These are phyloP conservation scores for Agrotis exclamationis DNA, from an alignment of 2,888 invertebrate genomes.

Conservation along the genomic window DNA sequence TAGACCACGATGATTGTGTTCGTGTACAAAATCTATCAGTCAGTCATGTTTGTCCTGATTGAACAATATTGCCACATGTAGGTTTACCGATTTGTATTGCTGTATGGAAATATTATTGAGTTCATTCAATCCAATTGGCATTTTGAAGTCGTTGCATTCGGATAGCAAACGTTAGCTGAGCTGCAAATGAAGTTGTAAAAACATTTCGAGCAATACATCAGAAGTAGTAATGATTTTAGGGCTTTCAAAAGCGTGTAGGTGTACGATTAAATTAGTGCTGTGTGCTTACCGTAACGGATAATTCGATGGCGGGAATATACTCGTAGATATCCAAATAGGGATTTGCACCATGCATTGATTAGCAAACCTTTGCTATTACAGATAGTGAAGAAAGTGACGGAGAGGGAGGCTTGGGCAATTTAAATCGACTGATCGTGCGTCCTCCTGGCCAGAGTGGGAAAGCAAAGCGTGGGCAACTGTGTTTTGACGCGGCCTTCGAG, in stretches of 20 bases:
- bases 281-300: neutral
- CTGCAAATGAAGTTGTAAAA: slow-evolving; percentile 20
- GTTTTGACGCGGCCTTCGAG: slow-evolving; percentile 99
- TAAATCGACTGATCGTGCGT: slow-evolving; percentile 96
- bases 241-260: slow-evolving; percentile 46
- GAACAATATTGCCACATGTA: slow-evolving; percentile 39
- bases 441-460: slow-evolving; percentile 98
- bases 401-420: slow-evolving; percentile 98
- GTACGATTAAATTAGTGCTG: slow-evolving; percentile 8
- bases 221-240: slow-evolving; percentile 46
- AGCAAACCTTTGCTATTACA: slow-evolving; percentile 72
- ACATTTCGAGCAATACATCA: slow-evolving; percentile 6
- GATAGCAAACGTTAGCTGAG: slow-evolving; percentile 14
- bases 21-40: slow-evolving; percentile 37
- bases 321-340: neutral
- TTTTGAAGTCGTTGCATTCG: slow-evolving; percentile 32
- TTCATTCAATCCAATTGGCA: slow-evolving; percentile 24
- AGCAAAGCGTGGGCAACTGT: slow-evolving; percentile 98
- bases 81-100: slow-evolving; percentile 41
- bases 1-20: slow-evolving; percentile 12
- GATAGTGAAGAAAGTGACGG: slow-evolving; percentile 98
- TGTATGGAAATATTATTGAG: slow-evolving; percentile 38
- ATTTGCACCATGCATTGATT: neutral
- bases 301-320: neutral
- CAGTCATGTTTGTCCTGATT: slow-evolving; percentile 39